Base-by-base conservation (phyloP, 2,888 invertebrate species). In the Acanthacorydalis orientalis region DNA sequence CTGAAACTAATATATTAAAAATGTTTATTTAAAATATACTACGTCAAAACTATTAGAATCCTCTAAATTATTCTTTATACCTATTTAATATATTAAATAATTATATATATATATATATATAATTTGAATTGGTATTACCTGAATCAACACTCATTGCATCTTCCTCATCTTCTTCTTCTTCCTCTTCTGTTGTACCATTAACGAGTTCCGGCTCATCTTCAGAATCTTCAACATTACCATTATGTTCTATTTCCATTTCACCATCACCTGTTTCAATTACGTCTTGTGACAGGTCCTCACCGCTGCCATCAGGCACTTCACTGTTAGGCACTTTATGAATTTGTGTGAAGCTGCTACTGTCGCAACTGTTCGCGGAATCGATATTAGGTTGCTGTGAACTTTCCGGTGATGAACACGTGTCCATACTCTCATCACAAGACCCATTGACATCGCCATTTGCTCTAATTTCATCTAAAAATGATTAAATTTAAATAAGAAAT, bases 381-480 rank as follows among this genome's bases (percentile, higher is more conserved):
- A 31, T n/a, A 42, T 16, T 31, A 23, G 35, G 42, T 31, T 42
- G 47, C 14, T 47, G 47, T n/a, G 47, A 43, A 43, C 47, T 47
- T 31, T 40, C 40, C 10, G 42, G 43, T 12, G 43, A 42, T 34
- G 47, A 47, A 23, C 43, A 47, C 16, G 34, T 47, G 23, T 42
- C 43, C 42, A 43, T 43, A 42, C 42, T 47, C 37, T 47, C 47
- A 32, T 47, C 47, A 34, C 47, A 47, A 15, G 47, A 47, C 11
- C 56, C 57, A 52, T 60, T 59, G 8, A 57, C 48, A 32, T 56
- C 57, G 37, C 62, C 62, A 54, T 65, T 64, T 34, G 58, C 57
- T 14, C 43, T 39, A 14, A 47, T 39, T 42, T 42, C 31, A 31
- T 31, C 42, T 42, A 31, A 16, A 42, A 42, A 11, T 4, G 2